Conservation (phyloP, 2,888 invertebrate species). For the Hofmannophila pseudospretella region DNA sequence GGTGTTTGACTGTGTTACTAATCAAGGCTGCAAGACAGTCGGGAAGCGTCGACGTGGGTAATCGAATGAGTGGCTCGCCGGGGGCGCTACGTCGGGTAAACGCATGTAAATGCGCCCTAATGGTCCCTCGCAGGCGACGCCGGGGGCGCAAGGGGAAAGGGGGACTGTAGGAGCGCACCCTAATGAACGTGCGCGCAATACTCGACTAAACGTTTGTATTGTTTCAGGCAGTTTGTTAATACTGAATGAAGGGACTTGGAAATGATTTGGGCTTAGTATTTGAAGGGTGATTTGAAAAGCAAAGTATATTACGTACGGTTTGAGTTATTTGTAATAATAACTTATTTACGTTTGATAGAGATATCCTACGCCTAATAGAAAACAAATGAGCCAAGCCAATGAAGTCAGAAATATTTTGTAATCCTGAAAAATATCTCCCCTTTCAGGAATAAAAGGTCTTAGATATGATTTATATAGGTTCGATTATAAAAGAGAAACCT, state of each 20-base stretch:
- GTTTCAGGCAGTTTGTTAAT: slow-evolving; percentile 7
- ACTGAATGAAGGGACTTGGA: too few relatives aligned
- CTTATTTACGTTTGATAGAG: too few relatives aligned
- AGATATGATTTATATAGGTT: too few relatives aligned
- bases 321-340: too few relatives aligned
- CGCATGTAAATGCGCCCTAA: slow-evolving; percentile 50
- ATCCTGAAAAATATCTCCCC: too few relatives aligned
- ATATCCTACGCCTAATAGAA: too few relatives aligned
- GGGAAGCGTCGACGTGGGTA: slow-evolving; percentile 19
- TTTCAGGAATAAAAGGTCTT: too few relatives aligned
- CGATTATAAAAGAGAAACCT: slow-evolving; percentile 23
- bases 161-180: slow-evolving; percentile 13
- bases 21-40: slow-evolving; percentile 15
- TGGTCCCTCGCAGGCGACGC: slow-evolving; percentile 22
- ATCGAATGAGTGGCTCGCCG: slow-evolving; percentile 32
- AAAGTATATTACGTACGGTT: too few relatives aligned
- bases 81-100: slow-evolving; percentile 16
- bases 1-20: slow-evolving; percentile 14
- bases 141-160: slow-evolving; percentile 8
- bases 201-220: slow-evolving; percentile 11
- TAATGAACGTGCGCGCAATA: slow-evolving; percentile 22
- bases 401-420: too few relatives aligned
- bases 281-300: too few relatives aligned
- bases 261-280: too few relatives aligned
- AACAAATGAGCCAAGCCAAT: too few relatives aligned